Conservation (phyloP, 2,888 invertebrate species). For the Polymixis flavicincta region DNA sequence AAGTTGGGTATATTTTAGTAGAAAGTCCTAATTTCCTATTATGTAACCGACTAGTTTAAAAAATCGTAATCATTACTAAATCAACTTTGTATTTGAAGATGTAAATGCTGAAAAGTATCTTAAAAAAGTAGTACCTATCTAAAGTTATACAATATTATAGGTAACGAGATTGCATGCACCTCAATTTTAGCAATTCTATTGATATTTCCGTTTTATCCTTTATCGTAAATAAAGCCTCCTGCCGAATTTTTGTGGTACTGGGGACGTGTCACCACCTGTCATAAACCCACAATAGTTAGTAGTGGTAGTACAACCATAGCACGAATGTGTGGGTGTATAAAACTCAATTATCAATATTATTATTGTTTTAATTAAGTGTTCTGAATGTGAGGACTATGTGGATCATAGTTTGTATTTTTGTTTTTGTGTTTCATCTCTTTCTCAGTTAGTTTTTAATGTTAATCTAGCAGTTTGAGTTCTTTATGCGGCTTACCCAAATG, state of each 20-base stretch:
- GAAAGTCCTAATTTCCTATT: not conserved
- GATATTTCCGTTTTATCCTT: conserved; percentile 32
- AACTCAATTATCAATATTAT: conserved; percentile 80
- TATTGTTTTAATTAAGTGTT: too few relatives aligned
- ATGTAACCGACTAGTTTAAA: not conserved
- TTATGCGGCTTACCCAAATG: too few relatives aligned
- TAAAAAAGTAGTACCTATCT: too few relatives aligned
- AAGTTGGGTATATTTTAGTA: not conserved
- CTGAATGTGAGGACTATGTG: too few relatives aligned
- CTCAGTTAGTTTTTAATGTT: too few relatives aligned
- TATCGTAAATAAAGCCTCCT: conserved; percentile 26
- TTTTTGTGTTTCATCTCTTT: too few relatives aligned
- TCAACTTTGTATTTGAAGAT: not conserved
- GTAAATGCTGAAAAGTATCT: not conserved
- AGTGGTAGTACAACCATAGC: conserved; percentile 34
- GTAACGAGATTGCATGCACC: not conserved
- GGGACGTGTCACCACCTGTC: conserved; percentile 76
- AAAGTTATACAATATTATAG: not conserved
- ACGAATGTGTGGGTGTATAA: conserved; percentile 58
- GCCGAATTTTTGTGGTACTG: conserved; percentile 9
- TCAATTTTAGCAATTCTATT: conserved; percentile 11
- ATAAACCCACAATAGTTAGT: conserved; percentile 49
- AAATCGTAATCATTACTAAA: not conserved
- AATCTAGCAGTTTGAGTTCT: too few relatives aligned
- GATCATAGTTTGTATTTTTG: too few relatives aligned